phyloP scores from a whole-genome alignment of 2,113 vertebrate species.

The Nicator chloris region DNA sequence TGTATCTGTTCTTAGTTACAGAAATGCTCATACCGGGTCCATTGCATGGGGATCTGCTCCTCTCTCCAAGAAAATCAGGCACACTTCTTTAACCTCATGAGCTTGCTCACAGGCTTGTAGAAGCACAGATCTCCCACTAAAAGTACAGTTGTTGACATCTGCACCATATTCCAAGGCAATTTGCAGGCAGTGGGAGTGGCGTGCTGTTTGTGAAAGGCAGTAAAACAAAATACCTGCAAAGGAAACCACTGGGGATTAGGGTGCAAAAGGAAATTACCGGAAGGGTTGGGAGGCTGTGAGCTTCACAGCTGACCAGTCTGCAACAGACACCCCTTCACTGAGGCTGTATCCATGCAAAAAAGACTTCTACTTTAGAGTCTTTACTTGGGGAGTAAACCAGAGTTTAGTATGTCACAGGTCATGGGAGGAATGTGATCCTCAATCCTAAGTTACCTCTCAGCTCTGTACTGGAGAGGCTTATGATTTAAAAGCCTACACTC shows the following conservation, averaged over 20 bases:
- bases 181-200: conserved; percentile 80
- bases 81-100: conserved; percentile 72
- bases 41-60: conserved; percentile 84
- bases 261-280: not conserved
- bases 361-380: not conserved
- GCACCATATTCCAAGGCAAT: conserved; percentile 79
- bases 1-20: not conserved
- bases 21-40: conserved; percentile 69
- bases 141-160: conserved; percentile 83
- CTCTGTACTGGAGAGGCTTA: not conserved
- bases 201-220: conserved; percentile 82
- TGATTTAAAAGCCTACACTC: not conserved
- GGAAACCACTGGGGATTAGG: not conserved
- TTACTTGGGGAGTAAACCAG: not conserved
- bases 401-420: not conserved
- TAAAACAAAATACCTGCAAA: conserved; percentile 89
- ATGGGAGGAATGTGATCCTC: not conserved
- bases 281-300: not conserved
- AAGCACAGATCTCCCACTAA: conserved; percentile 79
- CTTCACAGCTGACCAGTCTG: not conserved
- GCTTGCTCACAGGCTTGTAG: conserved; percentile 85
- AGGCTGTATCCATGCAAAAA: not conserved
- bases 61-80: conserved; percentile 80
- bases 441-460: not conserved
- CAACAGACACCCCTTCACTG: not conserved